Evolutionary conservation across 2,888 invertebrate genomes (phyloP), one percentile per base, ranked within the genome.

Genomic region (Dynastes grantii): DNA sequence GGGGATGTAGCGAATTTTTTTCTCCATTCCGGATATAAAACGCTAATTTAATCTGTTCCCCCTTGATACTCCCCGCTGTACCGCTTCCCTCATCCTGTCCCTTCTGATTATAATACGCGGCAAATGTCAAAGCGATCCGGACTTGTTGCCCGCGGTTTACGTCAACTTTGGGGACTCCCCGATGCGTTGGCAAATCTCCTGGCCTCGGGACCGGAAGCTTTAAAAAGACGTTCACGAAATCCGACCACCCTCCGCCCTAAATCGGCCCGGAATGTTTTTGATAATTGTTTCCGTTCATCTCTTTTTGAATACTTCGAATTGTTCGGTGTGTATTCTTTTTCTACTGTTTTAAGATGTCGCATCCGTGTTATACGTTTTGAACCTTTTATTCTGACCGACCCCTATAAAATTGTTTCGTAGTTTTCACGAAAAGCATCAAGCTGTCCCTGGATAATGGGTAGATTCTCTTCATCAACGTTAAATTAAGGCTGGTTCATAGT

Each of bases 101-200:
- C 73, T 22, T 37, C 61, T 85, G 84, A 84, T 84, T 83, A 82
- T 81, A 82, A 80, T 80, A 68, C 81, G 81, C 81, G 82, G 83
- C 82, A 82, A 82, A 83, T 83, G 84, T 84, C 84, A 84, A 84
- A 84, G 73, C 58, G 73, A 75, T 75, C 40, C 67, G 83, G 84
- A 87, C 87, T 87, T 87, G 87, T 87, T 87, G 86, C 86, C 86
- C 85, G 85, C 85, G 85, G 86, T 85, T 84, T 84, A 84, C 85
- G 84, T 84, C 85, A 76, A 75, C 79, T 77, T 58, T 45, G 64
- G 76, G 76, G 73, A 76, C 78, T 75, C 73, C 76, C 78, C 75
- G 40, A 75, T 61, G 76, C 76, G 65, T 51, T 65, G 63, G 76
- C 78, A 79, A 78, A 78, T 78, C 78, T 78, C 78, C 78, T 53